These are phyloP conservation scores for Piscicola geometra DNA, from an alignment of 2,888 invertebrate genomes.

Conservation along the genomic window DNA sequence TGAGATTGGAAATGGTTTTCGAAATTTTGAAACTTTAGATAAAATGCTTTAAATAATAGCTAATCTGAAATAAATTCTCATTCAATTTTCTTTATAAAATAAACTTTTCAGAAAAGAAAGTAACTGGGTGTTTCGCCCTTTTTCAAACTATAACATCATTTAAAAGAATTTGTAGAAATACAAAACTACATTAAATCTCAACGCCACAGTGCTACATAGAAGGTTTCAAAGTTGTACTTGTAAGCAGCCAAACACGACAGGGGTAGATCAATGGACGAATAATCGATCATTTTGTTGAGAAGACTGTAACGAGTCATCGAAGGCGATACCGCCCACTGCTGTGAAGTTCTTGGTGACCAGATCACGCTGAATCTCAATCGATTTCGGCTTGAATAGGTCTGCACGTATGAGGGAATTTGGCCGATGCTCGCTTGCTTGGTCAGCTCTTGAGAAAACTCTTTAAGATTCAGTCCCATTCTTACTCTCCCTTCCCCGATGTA, in stretches of 20 bases:
- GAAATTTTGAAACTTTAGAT: too few species aligned
- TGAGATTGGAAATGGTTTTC: too few species aligned
- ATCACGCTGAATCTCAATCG: conserved; percentile 47
- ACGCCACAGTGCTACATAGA: conserved; percentile 50
- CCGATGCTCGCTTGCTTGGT: conserved; percentile 42
- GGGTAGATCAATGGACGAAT: conserved; percentile 45
- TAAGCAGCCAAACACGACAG: conserved; percentile 48
- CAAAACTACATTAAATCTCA: too few species aligned
- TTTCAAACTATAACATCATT: too few species aligned
- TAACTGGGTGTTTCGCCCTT: too few species aligned
- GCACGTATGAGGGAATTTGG: conserved; percentile 45
- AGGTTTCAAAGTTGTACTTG: conserved; percentile 46
- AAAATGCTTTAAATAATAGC: too few species aligned
- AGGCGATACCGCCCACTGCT: conserved; percentile 47
- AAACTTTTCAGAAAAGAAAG: too few species aligned
- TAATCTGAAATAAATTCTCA: too few species aligned
- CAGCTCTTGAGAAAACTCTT: conserved; percentile 46
- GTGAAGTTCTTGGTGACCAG: conserved; percentile 45
- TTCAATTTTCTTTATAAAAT: too few species aligned
- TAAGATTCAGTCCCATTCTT: conserved; percentile 41
- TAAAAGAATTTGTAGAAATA: too few species aligned
- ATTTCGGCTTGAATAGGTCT: conserved; percentile 46
- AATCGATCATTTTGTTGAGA: conserved; percentile 48
- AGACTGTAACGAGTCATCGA: conserved; percentile 50
- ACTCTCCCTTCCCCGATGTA: conserved; percentile 41